These are phyloP conservation scores for Trissonchulus sp. DNA, from an alignment of 2,888 invertebrate species.

Conservation along the genomic window DNA sequence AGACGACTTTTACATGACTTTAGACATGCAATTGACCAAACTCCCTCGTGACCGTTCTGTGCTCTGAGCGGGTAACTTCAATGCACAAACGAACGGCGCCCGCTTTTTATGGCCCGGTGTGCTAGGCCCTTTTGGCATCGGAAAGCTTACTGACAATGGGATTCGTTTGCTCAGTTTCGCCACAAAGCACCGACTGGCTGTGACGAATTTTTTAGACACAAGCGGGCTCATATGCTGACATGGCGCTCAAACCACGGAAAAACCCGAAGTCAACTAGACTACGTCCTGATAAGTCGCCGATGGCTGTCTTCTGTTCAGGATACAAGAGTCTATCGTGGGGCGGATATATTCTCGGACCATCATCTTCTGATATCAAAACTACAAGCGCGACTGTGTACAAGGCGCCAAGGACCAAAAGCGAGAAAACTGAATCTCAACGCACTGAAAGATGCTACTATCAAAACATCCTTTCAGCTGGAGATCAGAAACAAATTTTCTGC, in stretches of 20 bases:
- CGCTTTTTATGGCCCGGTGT: not conserved
- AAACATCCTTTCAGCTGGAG: no score
- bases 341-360: conserved; percentile 9
- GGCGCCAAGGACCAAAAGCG: no score
- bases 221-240: not conserved
- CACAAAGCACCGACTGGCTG: not conserved
- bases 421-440: no score
- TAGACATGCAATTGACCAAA: not conserved
- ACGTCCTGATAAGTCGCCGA: not conserved
- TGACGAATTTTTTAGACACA: conserved; percentile 5
- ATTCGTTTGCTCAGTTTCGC: not conserved
- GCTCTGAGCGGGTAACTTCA: conserved; percentile 8
- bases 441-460: no score
- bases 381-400: not conserved
- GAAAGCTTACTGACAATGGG: conserved; percentile 15
- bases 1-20: not conserved
- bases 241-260: conserved; percentile 17
- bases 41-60: not conserved
- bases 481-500: no score
- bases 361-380: not conserved
- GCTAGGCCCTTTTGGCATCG: not conserved
- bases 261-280: not conserved
- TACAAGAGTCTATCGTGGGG: conserved; percentile 11
- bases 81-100: not conserved
- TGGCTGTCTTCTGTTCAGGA: not conserved